A percentile compares a stretch with the other conserved stretches of the same genome.
phyloP scores from a whole-genome alignment of 2,797 vertebrate genomes.

The Champsocephalus esox region DNA sequence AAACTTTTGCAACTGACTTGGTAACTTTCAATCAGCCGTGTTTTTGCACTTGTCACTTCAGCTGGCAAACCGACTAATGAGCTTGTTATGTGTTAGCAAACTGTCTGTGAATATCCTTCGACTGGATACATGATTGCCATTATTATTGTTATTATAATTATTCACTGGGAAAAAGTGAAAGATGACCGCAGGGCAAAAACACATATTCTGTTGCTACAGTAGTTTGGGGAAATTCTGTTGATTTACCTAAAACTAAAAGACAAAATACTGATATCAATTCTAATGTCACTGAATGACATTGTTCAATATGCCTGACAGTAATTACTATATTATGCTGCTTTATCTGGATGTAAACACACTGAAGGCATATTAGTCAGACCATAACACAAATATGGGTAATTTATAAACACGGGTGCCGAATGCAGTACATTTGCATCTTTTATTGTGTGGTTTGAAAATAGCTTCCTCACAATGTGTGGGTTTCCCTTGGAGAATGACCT shows the following conservation, averaged over 20 bases:
- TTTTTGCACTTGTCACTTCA: conserved; percentile 35
- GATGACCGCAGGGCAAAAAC: neutral
- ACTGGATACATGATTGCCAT: neutral
- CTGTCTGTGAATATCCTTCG: neutral
- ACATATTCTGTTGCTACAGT: neutral
- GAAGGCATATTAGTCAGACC: conserved; percentile 24
- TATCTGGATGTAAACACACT: neutral
- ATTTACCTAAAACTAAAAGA: conserved; percentile 5
- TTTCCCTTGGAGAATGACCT: conserved; percentile 37
- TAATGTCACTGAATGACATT: conserved; percentile 3
- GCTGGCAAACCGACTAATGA: conserved; percentile 27
- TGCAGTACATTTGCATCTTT: conserved; percentile 38
- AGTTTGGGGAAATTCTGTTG: conserved; percentile 7
- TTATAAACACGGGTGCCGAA: conserved; percentile 20
- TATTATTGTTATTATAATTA: no score
- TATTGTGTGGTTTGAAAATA: conserved; percentile 28
- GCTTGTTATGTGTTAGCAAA: conserved; percentile 26
- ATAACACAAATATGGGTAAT: conserved; percentile 28
- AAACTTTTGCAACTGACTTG: conserved; percentile 8
- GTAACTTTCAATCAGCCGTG: conserved; percentile 17
- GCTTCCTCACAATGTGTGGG: conserved; percentile 6
- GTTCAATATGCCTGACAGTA: neutral
- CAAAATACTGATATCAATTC: neutral
- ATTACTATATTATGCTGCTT: neutral
- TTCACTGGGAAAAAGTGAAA: conserved; percentile 10